phyloP scores from a whole-genome alignment of 2,888 invertebrate species.

The Hemistola chrysoprasaria region DNA sequence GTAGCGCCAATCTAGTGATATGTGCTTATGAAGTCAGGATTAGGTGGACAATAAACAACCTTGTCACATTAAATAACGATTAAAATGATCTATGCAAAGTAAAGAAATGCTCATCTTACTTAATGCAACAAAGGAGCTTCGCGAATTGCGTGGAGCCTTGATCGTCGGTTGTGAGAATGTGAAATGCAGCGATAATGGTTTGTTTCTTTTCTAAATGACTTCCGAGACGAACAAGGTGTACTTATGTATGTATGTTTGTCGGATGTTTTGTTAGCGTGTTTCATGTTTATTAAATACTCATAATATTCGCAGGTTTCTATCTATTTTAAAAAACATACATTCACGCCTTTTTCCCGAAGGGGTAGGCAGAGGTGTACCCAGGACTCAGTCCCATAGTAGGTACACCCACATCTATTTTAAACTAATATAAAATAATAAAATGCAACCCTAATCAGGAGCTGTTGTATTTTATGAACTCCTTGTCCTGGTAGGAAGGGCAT shows the following conservation, averaged over 20 bases:
- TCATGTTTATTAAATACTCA: slow-evolving; percentile 3
- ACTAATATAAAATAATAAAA: too few species aligned
- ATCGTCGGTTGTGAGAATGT: slow-evolving; percentile 29
- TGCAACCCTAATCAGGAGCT: too few species aligned
- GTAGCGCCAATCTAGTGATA: slow-evolving; percentile 23
- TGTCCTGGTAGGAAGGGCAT: too few species aligned
- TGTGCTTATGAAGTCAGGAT: neutral
- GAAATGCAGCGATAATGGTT: slow-evolving; percentile 39
- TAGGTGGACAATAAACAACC: neutral
- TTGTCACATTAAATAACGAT: slow-evolving; percentile 1
- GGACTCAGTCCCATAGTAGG: too few species aligned
- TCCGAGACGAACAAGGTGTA: slow-evolving; percentile 15
- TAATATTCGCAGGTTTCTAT: too few species aligned
- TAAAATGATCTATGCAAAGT: neutral
- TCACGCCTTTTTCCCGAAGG: too few species aligned
- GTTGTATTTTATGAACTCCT: too few species aligned
- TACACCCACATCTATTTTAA: too few species aligned
- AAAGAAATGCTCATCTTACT: neutral
- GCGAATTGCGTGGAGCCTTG: slow-evolving; percentile 5
- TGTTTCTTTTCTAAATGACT: slow-evolving; percentile 34
- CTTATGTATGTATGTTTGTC: slow-evolving; percentile 7
- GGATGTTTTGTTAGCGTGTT: slow-evolving; percentile 8
- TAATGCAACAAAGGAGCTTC: neutral
- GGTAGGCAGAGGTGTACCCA: too few species aligned
- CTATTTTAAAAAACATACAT: too few species aligned